Evolutionary conservation across 1,140 invertebrate species (phyloP), one percentile per base, ranked within the genome.

Genomic region (Lordiphosa collinella): DNA sequence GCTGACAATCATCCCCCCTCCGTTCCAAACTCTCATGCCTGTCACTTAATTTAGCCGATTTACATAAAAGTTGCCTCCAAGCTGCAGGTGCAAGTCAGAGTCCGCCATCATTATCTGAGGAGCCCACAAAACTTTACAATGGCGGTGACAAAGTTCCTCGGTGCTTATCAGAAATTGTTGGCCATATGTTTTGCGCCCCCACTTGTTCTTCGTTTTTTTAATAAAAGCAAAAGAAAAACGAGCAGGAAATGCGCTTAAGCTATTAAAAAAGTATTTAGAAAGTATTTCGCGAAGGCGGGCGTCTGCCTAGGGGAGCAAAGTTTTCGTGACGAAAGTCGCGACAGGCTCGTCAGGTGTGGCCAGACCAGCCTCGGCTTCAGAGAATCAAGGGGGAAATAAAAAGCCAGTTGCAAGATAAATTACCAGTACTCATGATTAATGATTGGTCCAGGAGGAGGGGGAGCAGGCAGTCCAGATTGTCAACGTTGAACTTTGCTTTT

Each of bases 241-340:
- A 29, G 29, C 78, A 69, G 68, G 57, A 78, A 84, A 84, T 78
- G 78, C 72, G 72, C 78, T 84, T 72, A 84, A 84, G 78, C 78
- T 84, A 84, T 84, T 84, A 84, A 78, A 84, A 82, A 84, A 84
- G 78, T 84, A 73, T 78, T 84, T 84, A 65, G 63, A 68, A 84
- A 84, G 78, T 78, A 84, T 78, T 84, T 66, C 54, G 25, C 25
- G 44, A 41, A 25, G 41, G 41, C 41, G 31, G 74, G 41, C 48
- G 43, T 46, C 37, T 46, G 53, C 56, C 72, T 49, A 12, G 38
- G 53, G 52, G 41, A 31, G 36, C 16, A 73, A 73, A 70, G 31
- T 80, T 80, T 62, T 58, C 22, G 41, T 44, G 41, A 44, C 41
- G 41, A 44, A 44, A 31, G 41, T 44, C 41, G 41, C 41, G 41